Evolutionary conservation across 1,140 invertebrate genomes (phyloP), one percentile per base, ranked within the genome.

Genomic region (Battus philenor): DNA sequence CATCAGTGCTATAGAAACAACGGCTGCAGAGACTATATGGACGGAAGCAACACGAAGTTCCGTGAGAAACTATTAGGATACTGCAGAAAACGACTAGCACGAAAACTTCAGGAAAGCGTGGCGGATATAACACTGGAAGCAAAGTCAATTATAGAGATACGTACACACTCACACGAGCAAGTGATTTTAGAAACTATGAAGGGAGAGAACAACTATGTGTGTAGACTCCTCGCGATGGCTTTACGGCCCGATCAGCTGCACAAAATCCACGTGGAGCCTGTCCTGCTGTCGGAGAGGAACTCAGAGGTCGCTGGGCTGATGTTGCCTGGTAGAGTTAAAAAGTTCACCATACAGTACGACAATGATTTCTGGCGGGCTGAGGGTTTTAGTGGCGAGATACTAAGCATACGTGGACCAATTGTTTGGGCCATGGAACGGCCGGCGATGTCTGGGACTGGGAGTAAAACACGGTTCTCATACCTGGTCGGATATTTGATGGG

Each of bases 401-500:
- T 84, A 2, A 84, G 80, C 45, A 47, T 77, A 10, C 54, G 54
- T 22, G 80, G 80, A 4, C 80, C 80, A 0, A 82, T 84, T 3
- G 50, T 84, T 3, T 84, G 80, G 80, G 76, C 80, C 2, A 82
- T 72, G 44, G 71, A 82, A 39, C 56, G 53, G 6, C 81, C 78
- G 8, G 69, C 31, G 27, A 9, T 78, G 29, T 72, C 73, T 4
- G 54, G 51, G 0, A 67, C 60, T 7, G 73, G 64, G 9, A 68
- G 61, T 26, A 15, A 46, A 13, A 64, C 74, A 11, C 55, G 50
- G 16, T 68, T 67, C 33, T 48, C 68, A 1, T 48, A 57, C 1
- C 47, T 85, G 13, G 59, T 81, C 4, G 81, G 81, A 2, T 82
- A 68, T 48, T 51, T 85, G 15, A 62, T 58, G 47, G 39, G 63